phyloP scores from a whole-genome alignment of 1,140 invertebrate species.

The Neotoxoptera formosana region DNA sequence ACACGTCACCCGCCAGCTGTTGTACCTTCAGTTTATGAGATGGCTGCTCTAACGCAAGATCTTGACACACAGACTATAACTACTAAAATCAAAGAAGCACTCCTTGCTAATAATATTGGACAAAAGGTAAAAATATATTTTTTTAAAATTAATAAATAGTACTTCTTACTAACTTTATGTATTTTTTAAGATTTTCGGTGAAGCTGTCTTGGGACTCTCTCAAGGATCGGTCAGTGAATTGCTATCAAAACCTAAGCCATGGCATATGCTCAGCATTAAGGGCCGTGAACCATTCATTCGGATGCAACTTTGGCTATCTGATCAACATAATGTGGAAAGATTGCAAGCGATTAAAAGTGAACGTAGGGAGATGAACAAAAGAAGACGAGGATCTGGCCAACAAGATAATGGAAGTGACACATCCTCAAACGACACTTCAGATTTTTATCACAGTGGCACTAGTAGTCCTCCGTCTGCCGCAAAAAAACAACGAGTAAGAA shows the following conservation, averaged over 20 bases:
- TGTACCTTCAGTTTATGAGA: conserved; percentile 89
- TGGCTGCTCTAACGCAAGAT: conserved; percentile 95
- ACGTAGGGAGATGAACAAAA: conserved; percentile 86
- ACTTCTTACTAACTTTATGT: neutral
- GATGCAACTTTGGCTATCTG: conserved; percentile 97
- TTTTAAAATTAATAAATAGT: neutral
- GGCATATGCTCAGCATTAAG: conserved; percentile 99
- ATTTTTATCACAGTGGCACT: conserved; percentile 82
- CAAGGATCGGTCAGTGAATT: conserved; percentile 97
- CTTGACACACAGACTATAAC: conserved; percentile 96
- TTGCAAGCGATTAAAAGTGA: conserved; percentile 89
- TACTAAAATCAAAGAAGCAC: conserved; percentile 95
- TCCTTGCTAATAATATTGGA: conserved; percentile 96
- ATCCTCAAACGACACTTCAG: conserved; percentile 86
- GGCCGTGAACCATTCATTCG: conserved; percentile 97
- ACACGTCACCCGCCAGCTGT: conserved; percentile 76
- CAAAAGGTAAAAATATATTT: conserved; percentile 77
- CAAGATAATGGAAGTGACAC: conserved; percentile 83
- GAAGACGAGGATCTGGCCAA: conserved; percentile 69
- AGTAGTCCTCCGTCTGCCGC: conserved; percentile 73
- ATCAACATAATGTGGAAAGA: conserved; percentile 90
- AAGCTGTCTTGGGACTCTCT: conserved; percentile 93
- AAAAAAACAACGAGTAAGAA: conserved; percentile 80
- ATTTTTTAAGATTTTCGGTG: conserved; percentile 83
- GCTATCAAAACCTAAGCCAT: conserved; percentile 97